Conservation (phyloP, 2,113 vertebrate genomes). For the Centropristis striata region DNA sequence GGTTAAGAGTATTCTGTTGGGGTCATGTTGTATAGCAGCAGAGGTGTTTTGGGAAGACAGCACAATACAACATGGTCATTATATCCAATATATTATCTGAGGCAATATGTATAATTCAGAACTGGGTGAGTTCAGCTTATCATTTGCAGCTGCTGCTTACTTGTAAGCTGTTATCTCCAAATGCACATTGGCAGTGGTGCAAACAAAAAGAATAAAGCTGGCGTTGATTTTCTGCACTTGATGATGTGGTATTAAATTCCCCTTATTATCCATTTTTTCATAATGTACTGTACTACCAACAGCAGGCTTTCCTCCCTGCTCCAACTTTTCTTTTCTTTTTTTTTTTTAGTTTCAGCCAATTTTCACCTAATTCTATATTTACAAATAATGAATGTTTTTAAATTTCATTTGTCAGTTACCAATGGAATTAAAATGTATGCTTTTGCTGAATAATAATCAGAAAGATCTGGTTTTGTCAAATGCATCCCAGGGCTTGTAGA, state of each 20-base stretch:
- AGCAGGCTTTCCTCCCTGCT: neutral
- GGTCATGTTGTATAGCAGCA: neutral
- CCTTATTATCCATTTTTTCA: neutral
- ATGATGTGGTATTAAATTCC: neutral
- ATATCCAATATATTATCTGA: neutral
- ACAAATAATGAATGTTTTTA: neutral
- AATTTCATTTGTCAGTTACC: neutral
- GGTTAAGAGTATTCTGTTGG: neutral
- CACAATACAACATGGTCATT: neutral
- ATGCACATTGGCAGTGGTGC: neutral
- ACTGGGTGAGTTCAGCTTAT: neutral
- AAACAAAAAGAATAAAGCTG: neutral
- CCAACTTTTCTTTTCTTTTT: neutral
- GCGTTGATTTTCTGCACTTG: neutral
- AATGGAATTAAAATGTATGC: neutral
- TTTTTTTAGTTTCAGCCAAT: neutral
- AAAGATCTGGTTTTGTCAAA: neutral
- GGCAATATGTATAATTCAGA: neutral
- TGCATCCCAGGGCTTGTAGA: neutral
- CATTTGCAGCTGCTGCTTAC: neutral
- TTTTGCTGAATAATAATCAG: neutral
- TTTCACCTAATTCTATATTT: neutral
- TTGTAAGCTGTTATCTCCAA: neutral
- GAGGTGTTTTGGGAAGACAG: neutral
- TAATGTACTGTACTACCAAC: neutral